Base-by-base conservation (phyloP, 2,797 vertebrate genomes). In the Chrosomus eos region DNA sequence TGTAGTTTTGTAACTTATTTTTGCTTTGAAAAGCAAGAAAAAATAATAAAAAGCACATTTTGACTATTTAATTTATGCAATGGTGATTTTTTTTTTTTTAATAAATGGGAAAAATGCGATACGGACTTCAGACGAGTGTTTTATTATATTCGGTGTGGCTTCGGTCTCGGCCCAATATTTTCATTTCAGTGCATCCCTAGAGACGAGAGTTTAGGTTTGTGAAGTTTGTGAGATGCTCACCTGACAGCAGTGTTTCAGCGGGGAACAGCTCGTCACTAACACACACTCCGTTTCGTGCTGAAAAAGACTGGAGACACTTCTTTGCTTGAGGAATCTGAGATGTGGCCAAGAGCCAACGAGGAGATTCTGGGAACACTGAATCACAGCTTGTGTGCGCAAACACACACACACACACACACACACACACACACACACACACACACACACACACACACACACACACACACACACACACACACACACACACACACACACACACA, bases 321-420 rank as follows among this genome's bases (percentile, higher is more conserved):
- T 95, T 95, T 84, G 93, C 95, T 87, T 88, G 87, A 71, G 91
- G 91, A 82, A 94, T 93, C 89, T 97, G 97, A 89, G 58, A 85
- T 0, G 97, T 97, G 90, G 96, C 97, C 91, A 98, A 90, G 75
- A 98, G 96, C 97, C 97, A 98, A 85, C 96, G 94, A 7, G 96
- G 95, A 0, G 97, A 97, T 92, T 98, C 96, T 0, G 96, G 96
- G 89, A 97, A 97, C 81, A 97, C 91, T 0, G 93, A 94, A 0
- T 91, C 93, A 88, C 92, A 96, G 92, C 97, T 98, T 94, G 81
- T 81, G 7, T 38, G 51, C 1, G 23, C 14, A 83, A 83, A 38
- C 43, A 60, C 60, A 72, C 26, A 58, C 31, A 81, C 13, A 81
- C 16, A 79, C 19, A 80, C 8, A 66, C 40, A 51, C 9, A 48